These are phyloP conservation scores for Drosophila mulleri DNA, from an alignment of 2,888 invertebrate species.

Conservation along the genomic window DNA sequence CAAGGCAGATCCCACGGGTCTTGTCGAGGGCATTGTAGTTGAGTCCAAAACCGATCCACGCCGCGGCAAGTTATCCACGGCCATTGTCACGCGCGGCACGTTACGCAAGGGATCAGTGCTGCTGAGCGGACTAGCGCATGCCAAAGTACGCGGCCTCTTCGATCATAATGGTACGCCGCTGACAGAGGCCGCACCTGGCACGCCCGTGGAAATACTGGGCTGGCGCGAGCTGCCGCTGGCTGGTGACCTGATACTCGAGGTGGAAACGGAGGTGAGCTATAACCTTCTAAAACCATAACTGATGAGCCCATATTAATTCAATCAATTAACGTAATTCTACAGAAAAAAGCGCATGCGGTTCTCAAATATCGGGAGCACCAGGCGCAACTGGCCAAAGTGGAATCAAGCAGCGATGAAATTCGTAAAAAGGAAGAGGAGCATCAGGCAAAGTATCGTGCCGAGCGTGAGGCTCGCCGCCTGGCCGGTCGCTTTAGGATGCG, in stretches of 20 bases:
- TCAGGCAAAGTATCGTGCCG: constrained; percentile 88
- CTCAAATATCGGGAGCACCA: constrained; percentile 88
- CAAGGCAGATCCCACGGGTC: constrained; percentile 92
- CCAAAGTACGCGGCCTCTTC: constrained; percentile 92
- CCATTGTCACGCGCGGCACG: constrained; percentile 94
- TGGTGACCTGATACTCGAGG: constrained; percentile 95
- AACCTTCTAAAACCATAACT: background rate
- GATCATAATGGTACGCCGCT: constrained; percentile 90
- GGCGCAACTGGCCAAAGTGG: constrained; percentile 88
- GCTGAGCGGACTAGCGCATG: constrained; percentile 94
- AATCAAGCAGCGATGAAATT: constrained; percentile 88
- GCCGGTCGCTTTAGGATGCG: constrained; percentile 87
- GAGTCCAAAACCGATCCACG: constrained; percentile 91
- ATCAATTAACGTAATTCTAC: background rate
- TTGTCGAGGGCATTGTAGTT: constrained; percentile 95
- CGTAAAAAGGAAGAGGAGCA: constrained; percentile 89
- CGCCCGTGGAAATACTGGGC: constrained; percentile 94
- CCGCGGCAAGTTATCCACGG: constrained; percentile 92
- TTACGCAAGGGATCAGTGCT: constrained; percentile 91
- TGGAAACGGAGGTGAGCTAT: constrained; percentile 88
- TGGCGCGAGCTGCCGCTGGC: constrained; percentile 96
- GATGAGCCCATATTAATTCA: background rate
- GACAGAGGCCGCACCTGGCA: constrained; percentile 89
- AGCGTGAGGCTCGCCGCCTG: constrained; percentile 87
- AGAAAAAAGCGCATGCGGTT: constrained; percentile 90